Conservation (phyloP, 2,797 vertebrate species). For the Erpetoichthys calabaricus region DNA sequence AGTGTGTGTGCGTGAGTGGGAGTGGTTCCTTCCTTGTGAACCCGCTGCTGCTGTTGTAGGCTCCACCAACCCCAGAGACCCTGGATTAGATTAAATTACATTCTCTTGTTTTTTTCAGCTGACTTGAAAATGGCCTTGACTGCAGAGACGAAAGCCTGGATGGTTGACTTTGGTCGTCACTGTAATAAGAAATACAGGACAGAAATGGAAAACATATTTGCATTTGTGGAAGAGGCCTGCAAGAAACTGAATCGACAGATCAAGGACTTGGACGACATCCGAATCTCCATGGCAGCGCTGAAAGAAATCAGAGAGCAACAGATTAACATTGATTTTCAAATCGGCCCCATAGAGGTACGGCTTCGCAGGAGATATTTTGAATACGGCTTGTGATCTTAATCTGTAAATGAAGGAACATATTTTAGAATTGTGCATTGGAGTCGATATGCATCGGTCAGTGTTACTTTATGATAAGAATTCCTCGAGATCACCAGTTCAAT, state of each 20-base stretch:
- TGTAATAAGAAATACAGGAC: conserved; percentile 74
- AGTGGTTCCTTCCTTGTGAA: no score
- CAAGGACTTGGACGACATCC: conserved; percentile 85
- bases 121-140: conserved; percentile 77
- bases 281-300: conserved; percentile 74
- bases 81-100: no score
- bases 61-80: no score
- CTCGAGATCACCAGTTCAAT: not conserved
- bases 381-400: not conserved
- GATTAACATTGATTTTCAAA: conserved; percentile 71
- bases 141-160: conserved; percentile 80
- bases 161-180: conserved; percentile 60
- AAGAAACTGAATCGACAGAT: conserved; percentile 79
- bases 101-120: conserved; percentile 38
- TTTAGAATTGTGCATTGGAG: no score
- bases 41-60: no score
- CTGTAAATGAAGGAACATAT: no score
- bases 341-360: conserved; percentile 80
- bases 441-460: no score
- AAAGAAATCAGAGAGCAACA: conserved; percentile 81
- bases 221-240: conserved; percentile 68
- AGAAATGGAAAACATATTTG: conserved; percentile 81
- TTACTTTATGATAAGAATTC: no score
- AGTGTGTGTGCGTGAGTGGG: no score
- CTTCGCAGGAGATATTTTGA: not conserved